Conservation (phyloP, 2,888 invertebrate species). For the Pachymerium ferrugineum region DNA sequence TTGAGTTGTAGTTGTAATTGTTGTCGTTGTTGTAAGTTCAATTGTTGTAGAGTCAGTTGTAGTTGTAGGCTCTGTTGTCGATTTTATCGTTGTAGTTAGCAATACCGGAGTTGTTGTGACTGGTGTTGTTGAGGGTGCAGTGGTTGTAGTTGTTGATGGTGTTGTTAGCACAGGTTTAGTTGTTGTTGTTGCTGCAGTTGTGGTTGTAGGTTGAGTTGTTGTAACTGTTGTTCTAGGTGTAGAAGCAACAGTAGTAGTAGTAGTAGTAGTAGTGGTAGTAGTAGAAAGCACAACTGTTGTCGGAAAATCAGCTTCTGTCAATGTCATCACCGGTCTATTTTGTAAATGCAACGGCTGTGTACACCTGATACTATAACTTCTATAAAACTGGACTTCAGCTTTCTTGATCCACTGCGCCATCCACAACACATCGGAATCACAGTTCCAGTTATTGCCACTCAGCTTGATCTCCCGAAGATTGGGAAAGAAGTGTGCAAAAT, state of each 20-base stretch:
- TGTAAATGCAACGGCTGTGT: constrained; percentile 43
- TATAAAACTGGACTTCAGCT: constrained; percentile 49
- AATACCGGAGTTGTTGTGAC: not conserved
- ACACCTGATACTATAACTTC: constrained; percentile 48
- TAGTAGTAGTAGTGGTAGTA: constrained; percentile 17
- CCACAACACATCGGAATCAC: constrained; percentile 49
- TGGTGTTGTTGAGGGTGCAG: not conserved
- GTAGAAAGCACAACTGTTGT: not conserved
- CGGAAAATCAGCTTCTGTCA: constrained; percentile 37
- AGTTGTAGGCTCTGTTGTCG: not conserved
- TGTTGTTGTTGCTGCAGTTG: not conserved
- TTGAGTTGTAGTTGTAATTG: not conserved
- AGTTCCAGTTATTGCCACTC: constrained; percentile 66
- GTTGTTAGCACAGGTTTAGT: too few relatives aligned
- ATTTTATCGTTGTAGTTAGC: not conserved
- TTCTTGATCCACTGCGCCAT: constrained; percentile 57
- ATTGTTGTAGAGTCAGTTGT: not conserved
- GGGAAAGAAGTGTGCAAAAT: constrained; percentile 63
- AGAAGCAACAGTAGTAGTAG: not conserved
- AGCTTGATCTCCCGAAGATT: constrained; percentile 62
- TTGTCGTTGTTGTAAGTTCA: not conserved
- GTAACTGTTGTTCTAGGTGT: not conserved
- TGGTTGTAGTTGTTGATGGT: not conserved
- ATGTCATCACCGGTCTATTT: constrained; percentile 41
- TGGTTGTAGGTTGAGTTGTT: not conserved